Conservation (phyloP, 2,888 invertebrate species). For the Callimorpha dominula region DNA sequence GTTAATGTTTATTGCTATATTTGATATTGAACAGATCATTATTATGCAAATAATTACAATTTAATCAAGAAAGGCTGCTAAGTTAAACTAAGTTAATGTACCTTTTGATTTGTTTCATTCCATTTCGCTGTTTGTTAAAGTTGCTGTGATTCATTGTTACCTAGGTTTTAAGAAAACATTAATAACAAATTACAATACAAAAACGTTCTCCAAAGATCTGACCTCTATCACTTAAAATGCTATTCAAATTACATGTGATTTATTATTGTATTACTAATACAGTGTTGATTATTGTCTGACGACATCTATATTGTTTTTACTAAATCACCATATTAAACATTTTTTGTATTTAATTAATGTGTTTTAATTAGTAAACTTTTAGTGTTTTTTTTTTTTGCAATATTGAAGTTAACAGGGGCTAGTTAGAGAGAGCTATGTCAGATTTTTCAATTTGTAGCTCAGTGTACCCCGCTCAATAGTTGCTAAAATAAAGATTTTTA, state of each 20-base stretch:
- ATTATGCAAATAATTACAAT: constrained; percentile 3
- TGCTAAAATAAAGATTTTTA: too few relatives aligned
- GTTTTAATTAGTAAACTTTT: too few relatives aligned
- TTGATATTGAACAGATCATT: neutral
- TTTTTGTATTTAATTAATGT: constrained; percentile 4
- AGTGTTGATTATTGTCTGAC: constrained; percentile 19
- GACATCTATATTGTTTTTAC: neutral
- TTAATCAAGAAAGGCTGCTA: neutral
- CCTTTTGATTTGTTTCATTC: neutral
- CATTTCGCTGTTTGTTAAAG: neutral
- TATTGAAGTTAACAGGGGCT: too few relatives aligned
- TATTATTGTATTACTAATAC: constrained; percentile 29
- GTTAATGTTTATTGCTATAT: neutral
- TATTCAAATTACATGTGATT: neutral
- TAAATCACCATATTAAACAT: constrained; percentile 29
- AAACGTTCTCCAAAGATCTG: neutral
- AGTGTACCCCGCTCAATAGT: too few relatives aligned
- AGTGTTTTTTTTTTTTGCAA: neutral
- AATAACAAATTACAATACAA: neutral
- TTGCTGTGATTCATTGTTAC: constrained; percentile 34
- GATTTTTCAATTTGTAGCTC: too few relatives aligned
- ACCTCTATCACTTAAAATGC: constrained; percentile 1
- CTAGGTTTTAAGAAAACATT: constrained; percentile 29
- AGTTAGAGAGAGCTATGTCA: too few relatives aligned
- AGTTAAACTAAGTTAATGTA: neutral